These are phyloP conservation scores for Rhagologus leucostigma DNA, from an alignment of 2,113 vertebrate species.

Conservation along the genomic window DNA sequence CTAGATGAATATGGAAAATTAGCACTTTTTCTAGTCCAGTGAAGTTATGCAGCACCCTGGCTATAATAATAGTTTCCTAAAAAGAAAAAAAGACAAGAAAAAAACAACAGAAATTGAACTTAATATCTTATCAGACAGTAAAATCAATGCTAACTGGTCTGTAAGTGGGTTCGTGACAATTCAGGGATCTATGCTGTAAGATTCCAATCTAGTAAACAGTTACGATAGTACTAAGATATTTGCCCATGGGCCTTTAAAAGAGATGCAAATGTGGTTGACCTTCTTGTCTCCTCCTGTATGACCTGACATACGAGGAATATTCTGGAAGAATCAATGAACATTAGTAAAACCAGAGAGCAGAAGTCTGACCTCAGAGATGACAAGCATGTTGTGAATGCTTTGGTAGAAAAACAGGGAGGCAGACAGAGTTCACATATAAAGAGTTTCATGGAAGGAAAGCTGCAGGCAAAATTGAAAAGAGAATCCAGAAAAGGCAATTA, in stretches of 20 bases:
- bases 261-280: not conserved
- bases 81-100: not conserved
- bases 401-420: not conserved
- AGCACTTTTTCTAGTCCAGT: not conserved
- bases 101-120: not conserved
- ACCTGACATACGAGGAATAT: not conserved
- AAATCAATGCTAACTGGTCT: not conserved
- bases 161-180: accelerated
- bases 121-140: not conserved
- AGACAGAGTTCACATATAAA: not conserved
- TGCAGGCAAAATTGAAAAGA: not conserved
- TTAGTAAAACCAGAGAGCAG: not conserved
- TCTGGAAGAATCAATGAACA: not conserved
- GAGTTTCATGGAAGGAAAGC: not conserved
- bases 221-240: slow-evolving; percentile 6
- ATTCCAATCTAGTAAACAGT: not conserved
- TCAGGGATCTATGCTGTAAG: not conserved
- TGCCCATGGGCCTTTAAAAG: slow-evolving; percentile 11
- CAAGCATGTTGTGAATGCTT: not conserved
- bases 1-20: not conserved
- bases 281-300: not conserved
- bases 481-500: not conserved
- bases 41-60: not conserved
- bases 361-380: not conserved
- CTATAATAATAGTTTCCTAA: not conserved